A percentile compares a stretch with the other conserved stretches of the same genome.
These are phyloP conservation scores for Oceanodroma tethys DNA, from an alignment of 2,113 vertebrate genomes.

Conservation along the genomic window DNA sequence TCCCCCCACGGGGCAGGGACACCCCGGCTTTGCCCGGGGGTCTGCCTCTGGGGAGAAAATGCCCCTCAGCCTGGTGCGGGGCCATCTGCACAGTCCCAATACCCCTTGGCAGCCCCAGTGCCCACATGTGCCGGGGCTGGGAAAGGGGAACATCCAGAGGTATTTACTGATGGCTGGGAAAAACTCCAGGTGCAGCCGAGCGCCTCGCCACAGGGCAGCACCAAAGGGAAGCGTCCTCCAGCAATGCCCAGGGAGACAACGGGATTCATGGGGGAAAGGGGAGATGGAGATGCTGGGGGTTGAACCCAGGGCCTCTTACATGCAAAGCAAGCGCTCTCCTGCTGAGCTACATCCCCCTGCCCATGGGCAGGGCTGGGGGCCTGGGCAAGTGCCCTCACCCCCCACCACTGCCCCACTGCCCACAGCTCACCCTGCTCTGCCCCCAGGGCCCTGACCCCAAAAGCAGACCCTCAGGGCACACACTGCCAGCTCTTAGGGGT, in stretches of 20 bases:
- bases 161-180: not conserved
- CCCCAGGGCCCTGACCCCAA: not conserved
- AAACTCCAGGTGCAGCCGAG: not conserved
- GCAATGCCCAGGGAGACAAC: not conserved
- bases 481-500: not conserved
- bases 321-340: not conserved
- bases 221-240: not conserved
- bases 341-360: not conserved
- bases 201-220: not conserved
- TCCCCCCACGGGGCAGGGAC: rapidly evolving
- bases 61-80: no score
- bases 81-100: not conserved
- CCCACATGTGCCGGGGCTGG: rapidly evolving
- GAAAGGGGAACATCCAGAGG: not conserved
- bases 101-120: not conserved
- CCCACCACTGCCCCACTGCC: not conserved
- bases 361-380: rapidly evolving
- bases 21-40: rapidly evolving
- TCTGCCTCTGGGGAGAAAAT: not conserved
- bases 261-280: not conserved
- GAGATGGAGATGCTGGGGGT: not conserved
- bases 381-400: no score
- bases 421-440: not conserved
- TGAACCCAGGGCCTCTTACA: not conserved
- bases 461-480: not conserved